These are phyloP conservation scores for Cantharis lateralis DNA, from an alignment of 2,888 invertebrate genomes.

Conservation along the genomic window DNA sequence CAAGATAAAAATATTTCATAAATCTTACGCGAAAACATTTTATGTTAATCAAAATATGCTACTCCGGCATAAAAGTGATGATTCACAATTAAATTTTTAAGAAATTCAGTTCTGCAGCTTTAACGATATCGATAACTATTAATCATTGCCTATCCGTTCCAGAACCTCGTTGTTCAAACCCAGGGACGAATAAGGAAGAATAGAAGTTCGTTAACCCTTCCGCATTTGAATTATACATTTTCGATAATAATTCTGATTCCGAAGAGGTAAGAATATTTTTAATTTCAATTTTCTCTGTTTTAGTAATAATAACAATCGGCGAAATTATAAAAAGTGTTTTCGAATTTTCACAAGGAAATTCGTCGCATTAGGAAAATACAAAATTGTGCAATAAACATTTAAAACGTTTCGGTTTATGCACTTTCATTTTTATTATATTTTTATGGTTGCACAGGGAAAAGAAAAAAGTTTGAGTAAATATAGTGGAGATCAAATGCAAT, in stretches of 20 bases:
- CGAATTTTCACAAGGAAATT: not conserved
- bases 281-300: not conserved
- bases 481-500: not conserved
- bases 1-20: not conserved
- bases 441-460: not conserved
- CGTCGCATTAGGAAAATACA: not conserved
- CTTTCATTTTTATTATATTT: not conserved
- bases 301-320: not conserved
- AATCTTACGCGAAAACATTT: constrained; percentile 7
- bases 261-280: not conserved
- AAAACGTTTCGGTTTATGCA: not conserved
- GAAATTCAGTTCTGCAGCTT: constrained; percentile 20
- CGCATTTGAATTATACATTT: constrained; percentile 27
- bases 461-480: not conserved
- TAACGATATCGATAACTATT: constrained; percentile 39
- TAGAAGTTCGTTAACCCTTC: constrained; percentile 35
- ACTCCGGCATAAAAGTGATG: not conserved
- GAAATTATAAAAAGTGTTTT: not conserved
- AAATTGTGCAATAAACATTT: not conserved
- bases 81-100: constrained; percentile 15
- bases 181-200: constrained; percentile 42
- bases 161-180: constrained; percentile 41
- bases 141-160: constrained; percentile 43
- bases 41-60: constrained; percentile 9
- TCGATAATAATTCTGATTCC: constrained; percentile 11